Percentiles rank a stretch among this genome's conserved stretches.
Evolutionary conservation across 64 coral and sea anemone species (phyloP).

Genomic region (Stichodactyla helianthus): DNA sequence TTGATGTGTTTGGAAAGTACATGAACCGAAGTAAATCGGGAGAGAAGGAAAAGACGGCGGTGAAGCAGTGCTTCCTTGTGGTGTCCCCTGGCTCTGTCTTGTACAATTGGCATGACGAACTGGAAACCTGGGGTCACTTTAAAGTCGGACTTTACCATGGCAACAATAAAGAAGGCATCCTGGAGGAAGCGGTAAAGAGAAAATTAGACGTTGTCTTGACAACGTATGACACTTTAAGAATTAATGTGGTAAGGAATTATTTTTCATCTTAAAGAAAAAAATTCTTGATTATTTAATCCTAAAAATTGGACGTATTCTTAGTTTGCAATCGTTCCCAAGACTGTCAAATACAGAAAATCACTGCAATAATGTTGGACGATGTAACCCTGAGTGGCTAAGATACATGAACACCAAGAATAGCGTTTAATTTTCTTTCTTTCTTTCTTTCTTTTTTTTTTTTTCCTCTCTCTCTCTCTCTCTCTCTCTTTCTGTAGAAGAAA

Average conservation of each 20-base stretch:
- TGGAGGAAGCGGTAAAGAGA: slow-evolving; percentile 32
- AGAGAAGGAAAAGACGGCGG: background rate
- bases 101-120: slow-evolving; percentile 78
- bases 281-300: no score
- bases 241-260: slow-evolving; percentile 43
- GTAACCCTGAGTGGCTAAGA: no score
- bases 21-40: slow-evolving; percentile 25
- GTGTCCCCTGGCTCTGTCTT: slow-evolving; percentile 64
- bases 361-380: no score
- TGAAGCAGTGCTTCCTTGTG: slow-evolving; percentile 46
- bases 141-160: slow-evolving; percentile 56
- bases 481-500: slow-evolving; percentile 31
- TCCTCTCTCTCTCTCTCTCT: no score
- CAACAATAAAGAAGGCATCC: slow-evolving; percentile 27
- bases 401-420: no score
- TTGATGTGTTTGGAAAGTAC: slow-evolving; percentile 81
- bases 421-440: no score
- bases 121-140: slow-evolving; percentile 78
- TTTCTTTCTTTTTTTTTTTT: no score
- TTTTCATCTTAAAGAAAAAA: no score
- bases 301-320: no score
- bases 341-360: no score
- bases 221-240: slow-evolving; percentile 71
- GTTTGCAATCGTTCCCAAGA: no score
- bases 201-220: slow-evolving; percentile 69